Base-by-base conservation (phyloP, 2,113 vertebrate species). In the Sylvietta virens region DNA sequence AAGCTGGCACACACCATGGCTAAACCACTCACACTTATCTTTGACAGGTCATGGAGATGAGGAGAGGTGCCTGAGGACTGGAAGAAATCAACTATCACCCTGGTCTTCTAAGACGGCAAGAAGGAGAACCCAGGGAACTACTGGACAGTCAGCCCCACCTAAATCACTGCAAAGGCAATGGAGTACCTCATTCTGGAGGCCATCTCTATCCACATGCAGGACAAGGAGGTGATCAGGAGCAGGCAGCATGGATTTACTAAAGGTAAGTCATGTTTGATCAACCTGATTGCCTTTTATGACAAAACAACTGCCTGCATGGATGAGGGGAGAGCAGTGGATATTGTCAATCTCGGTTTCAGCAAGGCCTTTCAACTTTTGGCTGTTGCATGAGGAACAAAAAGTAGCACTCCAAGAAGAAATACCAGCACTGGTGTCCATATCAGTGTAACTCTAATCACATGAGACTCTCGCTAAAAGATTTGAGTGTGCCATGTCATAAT, bases 11-110 rank as follows among this genome's bases (percentile, higher is more conserved):
- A 51, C 23, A 45, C 7, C 15, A 39, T 1, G 30, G 77, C 60
- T 37, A 30, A 27, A 58, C 5, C 1, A 2, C 15, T 66, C 27
- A 22, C 2, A 0, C 10, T n/a, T 37, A 58, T 30, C 21, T 39
- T 17, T 51, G 39, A 45, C 50, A 58, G 6, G 15, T 7, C 1
- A 0, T 60, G 45, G 11, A 17, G 23, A 33, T 39, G 12, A 81
- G 44, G 44, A 45, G 23, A 30, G 39, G 11, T 30, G 33, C 77
- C 39, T 45, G 53, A 81, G 39, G 45, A 66, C 37, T 51, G 37
- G 28, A 81, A 73, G 39, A n/a, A 66, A 73, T 33, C 44, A 88
- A n/a, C 81, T 51, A 28, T 45, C 28, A 66, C 15, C 19, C 14
- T 4, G 3, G 7, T 58, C 51, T 58, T 73, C 44, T 54, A 74